Percentiles rank a stretch among this genome's conserved stretches.
Evolutionary conservation across 2,888 invertebrate genomes (phyloP).

Genomic region (Atethmia centrago): DNA sequence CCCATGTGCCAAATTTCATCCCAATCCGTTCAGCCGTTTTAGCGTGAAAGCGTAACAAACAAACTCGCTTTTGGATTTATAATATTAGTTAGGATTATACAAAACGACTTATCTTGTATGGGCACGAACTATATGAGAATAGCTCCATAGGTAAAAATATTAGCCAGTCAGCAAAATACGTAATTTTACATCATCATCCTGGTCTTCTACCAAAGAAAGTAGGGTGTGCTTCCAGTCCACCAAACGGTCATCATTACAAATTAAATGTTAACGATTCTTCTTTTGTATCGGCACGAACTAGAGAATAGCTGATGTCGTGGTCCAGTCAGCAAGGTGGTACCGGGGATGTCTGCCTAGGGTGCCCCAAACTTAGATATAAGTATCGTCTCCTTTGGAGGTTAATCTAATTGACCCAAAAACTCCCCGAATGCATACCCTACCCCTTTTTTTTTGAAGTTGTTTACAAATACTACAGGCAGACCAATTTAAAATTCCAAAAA

Average conservation of each 20-base stretch:
- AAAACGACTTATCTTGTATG: neutral
- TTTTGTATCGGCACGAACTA: no score
- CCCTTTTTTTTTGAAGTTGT: neutral
- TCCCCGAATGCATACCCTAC: neutral
- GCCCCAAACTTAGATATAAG: neutral
- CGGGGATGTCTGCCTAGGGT: neutral
- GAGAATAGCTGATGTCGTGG: no score
- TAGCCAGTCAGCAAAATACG: neutral
- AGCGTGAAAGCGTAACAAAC: no score
- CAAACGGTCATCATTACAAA: neutral
- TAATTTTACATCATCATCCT: neutral
- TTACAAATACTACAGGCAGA: neutral
- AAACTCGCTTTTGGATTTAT: no score
- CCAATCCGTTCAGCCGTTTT: no score
- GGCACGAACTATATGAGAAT: neutral
- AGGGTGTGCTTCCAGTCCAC: neutral
- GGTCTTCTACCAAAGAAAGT: neutral
- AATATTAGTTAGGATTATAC: no score
- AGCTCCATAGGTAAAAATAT: neutral
- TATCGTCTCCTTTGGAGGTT: neutral
- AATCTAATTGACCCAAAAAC: neutral
- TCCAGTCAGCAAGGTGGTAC: neutral
- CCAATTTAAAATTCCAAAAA: constrained; percentile 7
- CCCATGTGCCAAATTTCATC: no score
- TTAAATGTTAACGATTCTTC: neutral